Conservation (phyloP, 1,140 invertebrate genomes). For the Pogonomyrmex barbatus region DNA sequence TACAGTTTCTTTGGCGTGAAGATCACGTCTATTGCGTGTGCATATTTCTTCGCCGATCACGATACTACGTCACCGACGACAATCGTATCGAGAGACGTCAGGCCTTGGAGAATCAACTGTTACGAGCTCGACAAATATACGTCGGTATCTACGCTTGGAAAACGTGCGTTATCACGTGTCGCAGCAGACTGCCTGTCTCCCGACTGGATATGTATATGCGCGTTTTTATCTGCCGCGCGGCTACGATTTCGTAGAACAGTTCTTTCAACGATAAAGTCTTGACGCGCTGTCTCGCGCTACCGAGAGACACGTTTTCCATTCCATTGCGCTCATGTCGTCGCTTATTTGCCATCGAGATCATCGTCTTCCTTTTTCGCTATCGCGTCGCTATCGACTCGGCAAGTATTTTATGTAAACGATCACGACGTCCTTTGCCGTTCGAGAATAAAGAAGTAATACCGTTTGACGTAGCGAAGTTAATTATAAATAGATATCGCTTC, state of each 20-base stretch:
- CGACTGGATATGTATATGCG: conserved; percentile 8
- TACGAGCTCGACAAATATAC: conserved; percentile 42
- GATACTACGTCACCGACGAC: conserved; percentile 31
- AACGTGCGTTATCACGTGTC: conserved; percentile 58
- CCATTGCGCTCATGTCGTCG: conserved; percentile 3
- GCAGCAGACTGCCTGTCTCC: conserved; percentile 66
- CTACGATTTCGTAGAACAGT: conserved; percentile 55
- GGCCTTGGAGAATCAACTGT: conserved; percentile 9
- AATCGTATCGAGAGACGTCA: conserved; percentile 14
- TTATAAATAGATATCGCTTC: conserved; percentile 21
- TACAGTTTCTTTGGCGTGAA: not conserved
- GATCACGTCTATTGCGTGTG: not conserved
- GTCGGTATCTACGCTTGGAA: conserved; percentile 32
- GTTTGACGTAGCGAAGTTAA: not conserved
- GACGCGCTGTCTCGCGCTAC: conserved; percentile 23
- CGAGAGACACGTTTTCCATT: conserved; percentile 23
- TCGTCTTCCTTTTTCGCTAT: not conserved
- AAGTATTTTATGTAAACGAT: not conserved
- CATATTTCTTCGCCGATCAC: not conserved
- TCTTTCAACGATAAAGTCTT: conserved; percentile 43
- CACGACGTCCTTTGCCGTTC: not conserved
- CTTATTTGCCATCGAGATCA: not conserved
- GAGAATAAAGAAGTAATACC: not conserved
- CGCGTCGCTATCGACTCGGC: not conserved
- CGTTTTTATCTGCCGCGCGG: conserved; percentile 50